Base-by-base conservation (phyloP, 35 echinoderm and acorn worm species). In the Stichopus chloronotus region DNA sequence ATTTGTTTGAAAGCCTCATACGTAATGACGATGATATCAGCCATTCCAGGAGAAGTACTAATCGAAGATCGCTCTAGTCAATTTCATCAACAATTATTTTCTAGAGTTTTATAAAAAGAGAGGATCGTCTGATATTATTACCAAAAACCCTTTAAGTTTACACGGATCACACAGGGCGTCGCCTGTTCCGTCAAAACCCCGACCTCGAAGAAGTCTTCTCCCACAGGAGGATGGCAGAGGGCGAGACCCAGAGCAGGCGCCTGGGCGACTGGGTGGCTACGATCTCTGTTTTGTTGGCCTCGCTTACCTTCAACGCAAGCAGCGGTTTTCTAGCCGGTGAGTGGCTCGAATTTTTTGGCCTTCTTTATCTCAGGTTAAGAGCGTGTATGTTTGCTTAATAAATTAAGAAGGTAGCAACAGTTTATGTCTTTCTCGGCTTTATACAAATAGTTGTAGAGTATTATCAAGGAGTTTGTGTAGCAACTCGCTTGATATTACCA, bases 271-370 rank as follows among this genome's bases (percentile, higher is more conserved):
- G 80, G 80, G 43, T 83, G n/a, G 80, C 80, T 83, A 19, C 7
- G 5, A 17, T 83, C 80, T 52, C 25, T 83, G 80, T 83, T 83
- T 83, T 83, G 53, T 52, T 83, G 80, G 80, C 80, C 80, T 83
- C 80, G 80, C 7, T 83, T 11, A 43, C 43, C 25, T 85, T 58
- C 82, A 74, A 74, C 13, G 69, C 7, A 20, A 74, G 17, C 69
- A 74, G 17, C 17, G 69, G 69, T 74, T 74, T 74, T 74, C 69
- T 74, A 7, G 69, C 7, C 19, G 69, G 69, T 74, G 22, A 74
- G 69, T 74, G 69, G n/a, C 19, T 74, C 69, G 30, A 43, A 43
- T 43, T 43, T 43, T 43, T 43, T 43, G 30, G 69, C 69, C 17
- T 74, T 74, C 19, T 21, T 74, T 74, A 74, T 74, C 69, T 74